phyloP scores from a whole-genome alignment of 1,140 invertebrate genomes.

The Chelonus insularis region DNA sequence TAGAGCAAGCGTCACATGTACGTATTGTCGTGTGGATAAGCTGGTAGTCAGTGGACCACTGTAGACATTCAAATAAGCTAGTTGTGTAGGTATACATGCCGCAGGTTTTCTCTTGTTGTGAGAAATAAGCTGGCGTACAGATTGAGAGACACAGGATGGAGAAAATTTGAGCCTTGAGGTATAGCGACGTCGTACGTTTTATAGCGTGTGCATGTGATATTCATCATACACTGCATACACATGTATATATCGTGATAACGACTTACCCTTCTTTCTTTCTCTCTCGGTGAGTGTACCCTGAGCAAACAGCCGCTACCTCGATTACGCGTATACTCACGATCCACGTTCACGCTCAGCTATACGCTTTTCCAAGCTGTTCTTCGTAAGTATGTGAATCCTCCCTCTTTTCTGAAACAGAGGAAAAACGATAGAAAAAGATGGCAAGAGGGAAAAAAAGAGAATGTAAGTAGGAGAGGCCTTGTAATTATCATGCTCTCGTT shows the following conservation, averaged over 20 bases:
- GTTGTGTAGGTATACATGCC: slow-evolving; percentile 8
- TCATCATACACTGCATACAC: slow-evolving; percentile 10
- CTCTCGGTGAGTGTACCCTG: background rate
- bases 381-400: background rate
- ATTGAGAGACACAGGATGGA: slow-evolving; percentile 25
- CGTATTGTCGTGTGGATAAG: slow-evolving; percentile 31
- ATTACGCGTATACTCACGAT: background rate
- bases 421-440: background rate
- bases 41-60: slow-evolving; percentile 14
- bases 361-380: slow-evolving; percentile 12
- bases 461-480: slow-evolving; percentile 29
- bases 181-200: slow-evolving; percentile 23
- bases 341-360: background rate
- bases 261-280: too few relatives aligned
- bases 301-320: slow-evolving; percentile 1
- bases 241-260: background rate
- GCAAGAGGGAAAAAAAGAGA: slow-evolving; percentile 20
- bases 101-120: slow-evolving; percentile 43
- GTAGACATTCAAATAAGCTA: too few relatives aligned
- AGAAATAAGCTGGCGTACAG: slow-evolving; percentile 35
- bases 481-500: slow-evolving; percentile 38
- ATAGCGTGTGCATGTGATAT: slow-evolving; percentile 7
- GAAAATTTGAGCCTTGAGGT: slow-evolving; percentile 45
- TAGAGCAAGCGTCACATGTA: slow-evolving; percentile 37
- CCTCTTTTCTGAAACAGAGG: background rate